Percentiles rank a stretch among this genome's conserved stretches.
These are phyloP conservation scores for Brevimyrus niger DNA, from an alignment of 2,113 vertebrate species.

Conservation along the genomic window DNA sequence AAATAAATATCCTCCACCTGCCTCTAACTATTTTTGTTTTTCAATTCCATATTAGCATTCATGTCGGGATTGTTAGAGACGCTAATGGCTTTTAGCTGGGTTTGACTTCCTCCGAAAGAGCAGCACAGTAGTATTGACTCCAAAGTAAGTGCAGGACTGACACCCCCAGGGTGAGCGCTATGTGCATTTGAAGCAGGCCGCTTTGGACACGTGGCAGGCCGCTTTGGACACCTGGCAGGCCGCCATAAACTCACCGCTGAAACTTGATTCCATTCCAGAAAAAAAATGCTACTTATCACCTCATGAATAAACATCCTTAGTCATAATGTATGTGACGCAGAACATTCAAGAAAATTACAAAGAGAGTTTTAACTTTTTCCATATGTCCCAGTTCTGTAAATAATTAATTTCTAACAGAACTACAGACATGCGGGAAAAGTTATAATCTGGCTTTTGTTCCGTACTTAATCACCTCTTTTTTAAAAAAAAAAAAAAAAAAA, in stretches of 20 bases:
- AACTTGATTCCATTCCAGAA: background rate
- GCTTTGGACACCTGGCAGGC: no score
- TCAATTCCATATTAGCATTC: background rate
- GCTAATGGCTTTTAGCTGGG: background rate
- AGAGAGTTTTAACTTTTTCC: conserved; percentile 2
- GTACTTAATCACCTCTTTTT: background rate
- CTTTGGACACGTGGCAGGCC: background rate
- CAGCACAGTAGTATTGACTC: background rate
- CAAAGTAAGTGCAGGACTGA: background rate
- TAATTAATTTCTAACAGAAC: background rate
- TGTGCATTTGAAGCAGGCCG: background rate
- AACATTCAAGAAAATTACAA: background rate
- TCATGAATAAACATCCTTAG: conserved; percentile 9
- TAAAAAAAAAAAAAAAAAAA: background rate
- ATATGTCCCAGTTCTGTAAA: background rate
- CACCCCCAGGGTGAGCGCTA: background rate
- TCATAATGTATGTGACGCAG: background rate
- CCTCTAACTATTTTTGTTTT: background rate
- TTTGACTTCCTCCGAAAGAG: background rate
- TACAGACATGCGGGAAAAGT: background rate
- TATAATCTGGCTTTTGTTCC: background rate
- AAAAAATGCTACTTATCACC: background rate
- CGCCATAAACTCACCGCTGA: background rate
- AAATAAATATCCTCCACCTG: background rate
- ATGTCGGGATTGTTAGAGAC: background rate